Evolutionary conservation across 2,888 invertebrate species (phyloP).

Genomic region (Cataglyphis albicans): DNA sequence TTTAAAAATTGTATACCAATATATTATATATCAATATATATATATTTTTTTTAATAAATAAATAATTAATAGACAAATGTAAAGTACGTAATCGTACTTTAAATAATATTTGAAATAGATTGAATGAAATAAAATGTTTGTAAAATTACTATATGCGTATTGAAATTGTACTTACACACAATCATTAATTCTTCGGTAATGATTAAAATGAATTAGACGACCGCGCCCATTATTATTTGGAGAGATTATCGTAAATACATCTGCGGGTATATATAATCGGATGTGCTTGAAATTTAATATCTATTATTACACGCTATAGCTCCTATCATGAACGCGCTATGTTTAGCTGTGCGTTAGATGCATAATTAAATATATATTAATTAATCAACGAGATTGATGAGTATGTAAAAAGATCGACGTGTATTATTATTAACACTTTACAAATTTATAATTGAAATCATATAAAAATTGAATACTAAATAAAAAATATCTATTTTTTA

Average conservation of each 20-base stretch:
- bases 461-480: conserved; percentile 10
- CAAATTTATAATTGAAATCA: background rate
- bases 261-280: conserved; percentile 52
- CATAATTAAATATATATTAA: conserved; percentile 51
- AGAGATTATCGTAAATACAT: conserved; percentile 54
- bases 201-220: conserved; percentile 49
- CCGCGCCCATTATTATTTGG: conserved; percentile 55
- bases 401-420: conserved; percentile 31
- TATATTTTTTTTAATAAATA: background rate
- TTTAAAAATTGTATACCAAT: background rate
- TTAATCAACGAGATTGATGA: conserved; percentile 31
- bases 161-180: conserved; percentile 38
- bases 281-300: conserved; percentile 58
- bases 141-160: background rate
- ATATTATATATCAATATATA: too few species aligned
- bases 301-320: conserved; percentile 48
- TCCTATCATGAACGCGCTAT: conserved; percentile 32
- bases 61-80: background rate
- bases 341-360: conserved; percentile 52
- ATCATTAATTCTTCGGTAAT: conserved; percentile 52
- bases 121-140: background rate
- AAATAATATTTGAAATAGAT: background rate
- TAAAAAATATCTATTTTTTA: background rate
- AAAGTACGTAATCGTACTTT: background rate
- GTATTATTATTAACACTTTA: background rate